Evolutionary conservation across 2,888 invertebrate genomes (phyloP).

Genomic region (Meganola albula): DNA sequence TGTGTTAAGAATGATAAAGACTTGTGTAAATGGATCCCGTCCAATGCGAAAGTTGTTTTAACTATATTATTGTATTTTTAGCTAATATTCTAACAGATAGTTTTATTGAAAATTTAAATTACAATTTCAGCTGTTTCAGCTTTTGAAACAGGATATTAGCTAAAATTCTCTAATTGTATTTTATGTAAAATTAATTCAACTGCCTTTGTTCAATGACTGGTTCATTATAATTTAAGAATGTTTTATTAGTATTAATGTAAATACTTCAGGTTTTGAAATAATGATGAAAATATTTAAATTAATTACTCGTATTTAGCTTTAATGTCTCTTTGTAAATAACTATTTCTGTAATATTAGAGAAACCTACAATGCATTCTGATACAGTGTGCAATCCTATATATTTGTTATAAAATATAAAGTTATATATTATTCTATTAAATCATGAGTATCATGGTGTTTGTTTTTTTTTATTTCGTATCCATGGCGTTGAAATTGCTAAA

Average conservation of each 20-base stretch:
- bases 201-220: slow-evolving; percentile 67
- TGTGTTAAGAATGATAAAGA: slow-evolving; percentile 30
- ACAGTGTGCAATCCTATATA: slow-evolving; percentile 67
- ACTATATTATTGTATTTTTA: slow-evolving; percentile 24
- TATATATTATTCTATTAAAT: slow-evolving; percentile 45
- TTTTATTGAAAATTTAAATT: slow-evolving; percentile 10
- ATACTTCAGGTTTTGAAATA: slow-evolving; percentile 27
- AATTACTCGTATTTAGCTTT: slow-evolving; percentile 56
- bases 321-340: slow-evolving; percentile 64
- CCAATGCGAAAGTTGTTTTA: too few relatives aligned
- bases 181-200: slow-evolving; percentile 40
- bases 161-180: slow-evolving; percentile 29
- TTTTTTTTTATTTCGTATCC: slow-evolving; percentile 18
- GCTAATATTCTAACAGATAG: slow-evolving; percentile 20
- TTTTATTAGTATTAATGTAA: slow-evolving; percentile 31
- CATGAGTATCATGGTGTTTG: slow-evolving; percentile 31
- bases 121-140: slow-evolving; percentile 14
- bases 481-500: too few relatives aligned
- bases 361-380: slow-evolving; percentile 50
- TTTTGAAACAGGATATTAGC: slow-evolving; percentile 24
- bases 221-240: slow-evolving; percentile 41
- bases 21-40: slow-evolving; percentile 33
- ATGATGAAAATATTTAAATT: slow-evolving; percentile 52
- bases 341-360: slow-evolving; percentile 50
- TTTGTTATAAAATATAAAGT: slow-evolving; percentile 77